A percentile compares a stretch with the other conserved stretches of the same genome.
phyloP scores from a whole-genome alignment of 2,888 invertebrate genomes.

The Mesochorus sp. region DNA sequence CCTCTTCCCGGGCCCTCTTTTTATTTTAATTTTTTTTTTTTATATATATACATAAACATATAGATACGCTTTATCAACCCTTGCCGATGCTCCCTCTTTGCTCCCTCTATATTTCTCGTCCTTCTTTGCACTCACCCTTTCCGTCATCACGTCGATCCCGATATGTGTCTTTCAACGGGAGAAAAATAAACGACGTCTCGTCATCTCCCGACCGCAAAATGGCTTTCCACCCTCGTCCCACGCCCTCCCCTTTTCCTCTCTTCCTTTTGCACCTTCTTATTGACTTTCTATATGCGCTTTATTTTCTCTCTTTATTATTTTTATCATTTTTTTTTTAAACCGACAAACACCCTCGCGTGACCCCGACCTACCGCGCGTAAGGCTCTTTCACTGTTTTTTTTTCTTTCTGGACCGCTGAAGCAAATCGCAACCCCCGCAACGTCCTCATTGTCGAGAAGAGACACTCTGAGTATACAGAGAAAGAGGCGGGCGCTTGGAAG shows the following conservation, averaged over 20 bases:
- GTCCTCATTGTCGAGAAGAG: slow-evolving; percentile 45
- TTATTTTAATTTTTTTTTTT: background rate
- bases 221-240: slow-evolving; percentile 49
- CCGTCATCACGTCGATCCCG: too few relatives aligned
- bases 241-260: slow-evolving; percentile 39
- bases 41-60: slow-evolving; percentile 35
- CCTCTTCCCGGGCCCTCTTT: slow-evolving; percentile 16
- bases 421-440: slow-evolving; percentile 56
- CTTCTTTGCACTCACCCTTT: too few relatives aligned
- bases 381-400: slow-evolving; percentile 57
- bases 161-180: too few relatives aligned
- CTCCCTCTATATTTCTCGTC: too few relatives aligned
- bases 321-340: slow-evolving; percentile 44
- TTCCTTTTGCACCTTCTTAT: slow-evolving; percentile 14
- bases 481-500: slow-evolving; percentile 1
- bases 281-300: slow-evolving; percentile 28
- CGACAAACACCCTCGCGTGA: slow-evolving; percentile 7
- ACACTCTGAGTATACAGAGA: slow-evolving; percentile 51
- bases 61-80: slow-evolving; percentile 56
- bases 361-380: slow-evolving; percentile 53
- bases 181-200: slow-evolving; percentile 38
- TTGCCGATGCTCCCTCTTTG: slow-evolving; percentile 20
- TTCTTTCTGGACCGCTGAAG: slow-evolving; percentile 75
- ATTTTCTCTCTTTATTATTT: slow-evolving; percentile 37
- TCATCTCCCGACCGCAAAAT: slow-evolving; percentile 50